Percentiles rank a stretch among this genome's conserved stretches.
Conservation (phyloP, 2,113 vertebrate genomes). For the Haemorhous mexicanus region DNA sequence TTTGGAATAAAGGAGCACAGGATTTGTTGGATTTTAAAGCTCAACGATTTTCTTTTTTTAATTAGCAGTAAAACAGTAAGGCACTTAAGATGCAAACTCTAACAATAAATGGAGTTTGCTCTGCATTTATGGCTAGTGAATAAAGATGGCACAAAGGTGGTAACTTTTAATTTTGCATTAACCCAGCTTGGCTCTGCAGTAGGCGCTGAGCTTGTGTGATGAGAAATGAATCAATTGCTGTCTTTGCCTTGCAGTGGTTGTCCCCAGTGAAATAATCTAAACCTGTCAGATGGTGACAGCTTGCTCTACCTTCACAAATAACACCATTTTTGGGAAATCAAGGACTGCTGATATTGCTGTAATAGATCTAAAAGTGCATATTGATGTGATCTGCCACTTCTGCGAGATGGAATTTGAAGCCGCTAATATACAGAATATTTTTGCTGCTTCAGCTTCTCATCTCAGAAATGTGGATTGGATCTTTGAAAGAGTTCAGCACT, state of each 20-base stretch:
- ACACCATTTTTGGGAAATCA: slow-evolving; percentile 40
- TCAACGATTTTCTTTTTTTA: neutral
- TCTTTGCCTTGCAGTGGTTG: neutral
- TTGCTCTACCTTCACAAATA: slow-evolving; percentile 31
- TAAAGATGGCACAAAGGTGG: neutral
- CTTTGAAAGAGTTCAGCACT: neutral
- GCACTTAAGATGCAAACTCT: slow-evolving; percentile 4
- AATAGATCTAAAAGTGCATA: slow-evolving; percentile 43
- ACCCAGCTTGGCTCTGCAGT: neutral
- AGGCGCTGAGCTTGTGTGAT: neutral
- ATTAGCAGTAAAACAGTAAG: neutral
- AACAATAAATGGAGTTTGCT: neutral
- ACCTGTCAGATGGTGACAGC: slow-evolving; percentile 11
- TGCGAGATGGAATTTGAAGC: slow-evolving; percentile 1
- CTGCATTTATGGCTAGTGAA: neutral
- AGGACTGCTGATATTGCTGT: slow-evolving; percentile 1
- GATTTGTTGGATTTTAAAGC: neutral
- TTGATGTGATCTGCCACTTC: slow-evolving; percentile 34
- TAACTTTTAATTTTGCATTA: slow-evolving; percentile 31
- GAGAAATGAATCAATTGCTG: neutral
- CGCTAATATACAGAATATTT: neutral
- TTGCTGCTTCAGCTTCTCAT: neutral
- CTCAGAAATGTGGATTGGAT: neutral
- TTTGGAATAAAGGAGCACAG: neutral
- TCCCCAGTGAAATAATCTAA: slow-evolving; percentile 10